phyloP scores from a whole-genome alignment of 2,888 invertebrate genomes.

The Lingula anatina region DNA sequence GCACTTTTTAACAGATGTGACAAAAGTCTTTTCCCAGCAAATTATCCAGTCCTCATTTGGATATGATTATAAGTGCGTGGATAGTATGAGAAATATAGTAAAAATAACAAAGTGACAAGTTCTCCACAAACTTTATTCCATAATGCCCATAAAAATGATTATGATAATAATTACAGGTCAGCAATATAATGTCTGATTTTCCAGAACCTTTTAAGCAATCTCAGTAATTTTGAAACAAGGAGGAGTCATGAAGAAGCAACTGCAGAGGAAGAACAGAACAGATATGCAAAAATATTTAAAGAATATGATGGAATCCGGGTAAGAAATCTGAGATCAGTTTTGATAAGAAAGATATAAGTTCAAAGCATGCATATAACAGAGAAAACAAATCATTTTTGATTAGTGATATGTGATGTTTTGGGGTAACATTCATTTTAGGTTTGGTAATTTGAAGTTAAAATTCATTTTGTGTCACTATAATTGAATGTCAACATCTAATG shows the following conservation, averaged over 20 bases:
- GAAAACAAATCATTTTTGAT: not conserved
- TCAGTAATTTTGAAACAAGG: slow-evolving; percentile 46
- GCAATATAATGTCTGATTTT: too few species aligned
- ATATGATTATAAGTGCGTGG: too few species aligned
- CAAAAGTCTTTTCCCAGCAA: too few species aligned
- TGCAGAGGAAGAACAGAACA: slow-evolving; percentile 36
- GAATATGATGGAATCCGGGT: slow-evolving; percentile 44
- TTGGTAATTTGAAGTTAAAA: not conserved
- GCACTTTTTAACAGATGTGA: too few species aligned
- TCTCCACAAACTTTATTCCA: too few species aligned
- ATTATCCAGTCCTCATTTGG: too few species aligned
- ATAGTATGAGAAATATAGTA: too few species aligned
- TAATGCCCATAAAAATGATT: not conserved
- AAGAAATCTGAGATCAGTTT: slow-evolving; percentile 5
- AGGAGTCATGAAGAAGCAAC: slow-evolving; percentile 32
- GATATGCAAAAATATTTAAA: slow-evolving; percentile 36
- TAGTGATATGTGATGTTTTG: not conserved
- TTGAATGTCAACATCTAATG: too few species aligned
- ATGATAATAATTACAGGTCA: not conserved
- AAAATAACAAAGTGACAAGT: too few species aligned
- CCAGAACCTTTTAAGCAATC: slow-evolving; percentile 27
- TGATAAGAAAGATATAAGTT: not conserved
- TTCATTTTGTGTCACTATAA: not conserved
- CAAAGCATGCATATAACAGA: not conserved
- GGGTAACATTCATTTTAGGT: not conserved